Evolutionary conservation across 2,888 invertebrate genomes (phyloP).

Genomic region (Dolomedes plantarius): DNA sequence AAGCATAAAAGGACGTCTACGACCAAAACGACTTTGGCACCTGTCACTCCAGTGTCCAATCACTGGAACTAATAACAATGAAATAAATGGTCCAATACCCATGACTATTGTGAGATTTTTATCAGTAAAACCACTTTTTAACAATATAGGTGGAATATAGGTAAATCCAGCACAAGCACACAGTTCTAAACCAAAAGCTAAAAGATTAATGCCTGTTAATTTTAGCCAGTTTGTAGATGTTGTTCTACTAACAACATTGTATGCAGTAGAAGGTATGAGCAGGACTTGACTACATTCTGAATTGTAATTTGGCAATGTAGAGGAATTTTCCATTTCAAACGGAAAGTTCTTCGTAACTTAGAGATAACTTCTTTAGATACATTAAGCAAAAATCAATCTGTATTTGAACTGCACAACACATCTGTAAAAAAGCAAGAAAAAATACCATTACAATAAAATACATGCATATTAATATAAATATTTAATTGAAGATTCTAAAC

Average conservation of each 20-base stretch:
- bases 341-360: background rate
- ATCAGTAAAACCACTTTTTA: slow-evolving; percentile 78
- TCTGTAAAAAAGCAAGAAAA: background rate
- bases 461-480: too few relatives aligned
- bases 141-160: slow-evolving; percentile 78
- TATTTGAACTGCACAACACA: background rate
- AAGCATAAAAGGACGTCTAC: slow-evolving; percentile 78
- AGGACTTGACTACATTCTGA: background rate
- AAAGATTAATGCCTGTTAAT: slow-evolving; percentile 76
- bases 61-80: slow-evolving; percentile 77
- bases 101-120: slow-evolving; percentile 78
- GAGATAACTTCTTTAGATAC: background rate
- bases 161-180: slow-evolving; percentile 79
- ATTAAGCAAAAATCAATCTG: background rate
- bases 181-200: slow-evolving; percentile 79
- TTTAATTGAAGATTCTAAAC: too few relatives aligned
- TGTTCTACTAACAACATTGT: background rate
- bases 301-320: background rate
- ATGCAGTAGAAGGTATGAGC: background rate
- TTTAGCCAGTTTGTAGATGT: slow-evolving; percentile 9
- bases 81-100: slow-evolving; percentile 78
- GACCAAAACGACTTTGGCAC: slow-evolving; percentile 77
- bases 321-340: background rate
- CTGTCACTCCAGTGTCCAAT: slow-evolving; percentile 78
- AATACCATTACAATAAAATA: too few relatives aligned